Evolutionary conservation across 2,888 invertebrate species (phyloP).

Genomic region (Rugalucina vietnamica): DNA sequence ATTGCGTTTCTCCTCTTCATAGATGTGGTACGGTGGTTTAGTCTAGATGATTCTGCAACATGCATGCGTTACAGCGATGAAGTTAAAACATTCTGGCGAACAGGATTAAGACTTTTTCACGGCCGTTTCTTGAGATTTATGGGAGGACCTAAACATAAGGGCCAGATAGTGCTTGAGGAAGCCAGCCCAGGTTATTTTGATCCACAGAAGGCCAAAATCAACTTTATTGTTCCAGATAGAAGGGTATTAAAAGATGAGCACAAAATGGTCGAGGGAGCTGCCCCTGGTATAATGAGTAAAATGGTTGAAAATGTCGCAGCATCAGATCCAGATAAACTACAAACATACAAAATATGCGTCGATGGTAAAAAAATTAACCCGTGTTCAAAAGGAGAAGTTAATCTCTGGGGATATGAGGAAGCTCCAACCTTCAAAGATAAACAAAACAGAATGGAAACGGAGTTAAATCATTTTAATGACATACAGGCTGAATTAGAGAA

Average conservation of each 20-base stretch:
- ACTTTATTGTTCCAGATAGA: not conserved
- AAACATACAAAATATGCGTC: slow-evolving; percentile 13
- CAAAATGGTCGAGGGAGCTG: not conserved
- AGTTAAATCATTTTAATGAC: not conserved
- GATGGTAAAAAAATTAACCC: slow-evolving; percentile 32
- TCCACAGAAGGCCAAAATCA: not conserved
- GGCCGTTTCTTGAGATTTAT: slow-evolving; percentile 13
- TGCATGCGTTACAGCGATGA: not conserved
- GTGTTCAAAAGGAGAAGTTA: slow-evolving; percentile 8
- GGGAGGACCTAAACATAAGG: slow-evolving; percentile 4
- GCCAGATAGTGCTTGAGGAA: not conserved
- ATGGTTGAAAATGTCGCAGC: too few relatives aligned
- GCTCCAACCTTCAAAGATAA: not conserved
- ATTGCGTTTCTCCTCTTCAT: not conserved
- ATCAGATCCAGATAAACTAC: too few relatives aligned
- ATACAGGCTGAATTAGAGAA: too few relatives aligned
- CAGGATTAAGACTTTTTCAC: not conserved
- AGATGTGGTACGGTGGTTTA: not conserved
- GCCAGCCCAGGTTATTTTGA: not conserved
- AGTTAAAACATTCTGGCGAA: slow-evolving; percentile 2
- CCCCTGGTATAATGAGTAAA: too few relatives aligned
- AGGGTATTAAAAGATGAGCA: not conserved
- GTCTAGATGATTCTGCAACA: not conserved
- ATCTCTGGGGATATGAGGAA: slow-evolving; percentile 18
- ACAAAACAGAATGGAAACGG: not conserved